Percentiles rank a stretch among this genome's conserved stretches.
Conservation (phyloP, 2,113 vertebrate species). For the Muntiacus muntjak region DNA sequence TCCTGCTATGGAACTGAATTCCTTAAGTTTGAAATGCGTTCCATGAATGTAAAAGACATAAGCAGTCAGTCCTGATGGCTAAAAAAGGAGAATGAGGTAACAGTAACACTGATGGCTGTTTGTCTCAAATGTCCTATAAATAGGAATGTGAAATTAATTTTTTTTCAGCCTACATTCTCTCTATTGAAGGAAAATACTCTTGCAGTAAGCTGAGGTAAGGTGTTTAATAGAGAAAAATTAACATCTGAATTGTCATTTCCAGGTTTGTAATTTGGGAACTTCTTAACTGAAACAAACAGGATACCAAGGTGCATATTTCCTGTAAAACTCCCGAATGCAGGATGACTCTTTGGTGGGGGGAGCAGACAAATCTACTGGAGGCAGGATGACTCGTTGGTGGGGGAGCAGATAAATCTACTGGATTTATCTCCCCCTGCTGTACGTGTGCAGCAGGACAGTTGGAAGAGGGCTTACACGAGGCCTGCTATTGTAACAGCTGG, state of each 20-base stretch:
- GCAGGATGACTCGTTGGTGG: background rate
- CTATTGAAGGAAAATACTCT: conserved; percentile 8
- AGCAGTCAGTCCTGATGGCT: conserved; percentile 72
- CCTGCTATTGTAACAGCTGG: conserved; percentile 26
- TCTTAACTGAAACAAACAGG: background rate
- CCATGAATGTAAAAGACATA: conserved; percentile 78
- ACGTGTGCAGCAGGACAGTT: background rate
- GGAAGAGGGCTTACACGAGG: background rate
- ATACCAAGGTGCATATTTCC: background rate
- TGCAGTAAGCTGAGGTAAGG: background rate
- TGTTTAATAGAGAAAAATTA: background rate
- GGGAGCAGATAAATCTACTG: background rate
- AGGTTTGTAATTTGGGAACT: background rate
- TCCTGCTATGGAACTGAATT: conserved; percentile 69
- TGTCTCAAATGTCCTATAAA: conserved; percentile 79
- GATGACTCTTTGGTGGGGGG: background rate
- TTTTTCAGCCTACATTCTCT: conserved; percentile 68
- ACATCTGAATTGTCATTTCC: background rate
- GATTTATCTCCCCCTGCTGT: conserved; percentile 24
- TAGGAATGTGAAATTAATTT: conserved; percentile 74
- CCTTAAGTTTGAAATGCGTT: conserved; percentile 75
- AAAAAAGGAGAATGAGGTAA: conserved; percentile 80
- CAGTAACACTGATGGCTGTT: conserved; percentile 59
- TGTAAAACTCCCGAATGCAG: background rate
- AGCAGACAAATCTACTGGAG: background rate